Percentiles rank a stretch among this genome's conserved stretches.
Evolutionary conservation across 2,888 invertebrate genomes (phyloP).

Genomic region (Platerodrilus igneus): DNA sequence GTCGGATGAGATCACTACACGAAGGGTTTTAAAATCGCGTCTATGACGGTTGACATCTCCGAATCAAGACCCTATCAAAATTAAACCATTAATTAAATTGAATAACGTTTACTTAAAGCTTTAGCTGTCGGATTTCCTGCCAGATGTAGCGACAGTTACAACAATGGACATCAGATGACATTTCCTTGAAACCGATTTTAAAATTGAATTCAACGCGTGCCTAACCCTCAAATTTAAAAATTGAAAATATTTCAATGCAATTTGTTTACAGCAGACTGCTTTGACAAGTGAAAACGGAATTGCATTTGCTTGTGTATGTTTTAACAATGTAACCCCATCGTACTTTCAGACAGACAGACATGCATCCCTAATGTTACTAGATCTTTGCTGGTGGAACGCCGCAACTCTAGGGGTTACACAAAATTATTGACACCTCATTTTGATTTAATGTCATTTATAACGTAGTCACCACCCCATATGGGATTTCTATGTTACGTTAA

Average conservation of each 20-base stretch:
- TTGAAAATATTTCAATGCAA: conserved; percentile 48
- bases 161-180: conserved; percentile 45
- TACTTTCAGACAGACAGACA: conserved; percentile 33
- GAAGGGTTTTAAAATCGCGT: conserved; percentile 25
- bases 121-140: conserved; percentile 44
- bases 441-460: conserved; percentile 10
- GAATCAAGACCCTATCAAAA: conserved; percentile 35
- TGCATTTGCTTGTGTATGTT: conserved; percentile 42
- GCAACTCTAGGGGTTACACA: conserved; percentile 19
- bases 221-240: conserved; percentile 43
- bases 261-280: conserved; percentile 47
- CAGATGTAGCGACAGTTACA: conserved; percentile 45
- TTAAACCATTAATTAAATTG: conserved; percentile 47
- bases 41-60: conserved; percentile 34
- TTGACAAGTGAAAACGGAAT: conserved; percentile 46
- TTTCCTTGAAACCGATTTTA: conserved; percentile 45
- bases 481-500: too few species aligned
- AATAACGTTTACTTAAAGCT: conserved; percentile 39
- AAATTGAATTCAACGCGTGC: conserved; percentile 36
- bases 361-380: conserved; percentile 40
- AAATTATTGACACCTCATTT: conserved; percentile 17
- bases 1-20: conserved; percentile 18
- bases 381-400: conserved; percentile 28
- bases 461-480: conserved; percentile 5
- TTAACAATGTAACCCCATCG: conserved; percentile 45